Evolutionary conservation across 2,113 vertebrate genomes (phyloP), one percentile per base, ranked within the genome.

Genomic region (Peromyscus polionotus): DNA sequence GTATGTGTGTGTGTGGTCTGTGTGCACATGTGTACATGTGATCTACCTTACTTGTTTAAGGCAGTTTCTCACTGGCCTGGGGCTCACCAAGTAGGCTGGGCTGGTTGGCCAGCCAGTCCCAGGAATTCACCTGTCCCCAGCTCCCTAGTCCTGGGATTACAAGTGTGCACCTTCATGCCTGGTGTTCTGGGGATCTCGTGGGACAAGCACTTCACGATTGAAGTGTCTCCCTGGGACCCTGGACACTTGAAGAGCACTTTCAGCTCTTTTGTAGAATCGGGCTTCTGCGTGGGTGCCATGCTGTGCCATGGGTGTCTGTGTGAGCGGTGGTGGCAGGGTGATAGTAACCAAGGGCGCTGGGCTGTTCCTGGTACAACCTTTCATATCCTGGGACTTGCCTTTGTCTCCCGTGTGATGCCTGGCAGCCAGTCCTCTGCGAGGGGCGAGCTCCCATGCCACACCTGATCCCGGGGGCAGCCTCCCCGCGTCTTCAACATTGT

Each of bases 401-500:
- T 48, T 36, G 7, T 77, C 42, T 97, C 33, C 48, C n/a, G 19
- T 4, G 4, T 73, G 83, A n/a, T 17, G 17, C n/a, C 3, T 67
- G 33, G 57, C 13, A 33, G 42, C 90, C 65, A 3, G 31, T 33
- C 24, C n/a, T 42, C 39, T 61, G 13, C n/a, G 36, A 48, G 72
- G 54, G 54, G 17, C 22, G 22, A 14, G 45, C 36, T n/a, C 57
- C 42, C 31, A 39, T 0, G 4, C 9, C 22, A 45, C 6, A 42
- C 39, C 70, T 42, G 3, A 16, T 11, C 13, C 26, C 5, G 10
- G 0, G 9, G 1, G 1, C n/a, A 19, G 33, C 51, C 3, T 54
- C 12, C 6, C 17, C 33, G 26, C 48, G 3, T 45, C 36, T 28
- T 19, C 7, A 17, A 24, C 4, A 26, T 12, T 16, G 2, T 17